A percentile compares a stretch with the other conserved stretches of the same genome.
Conservation (phyloP, 92 coral and sea anemone genomes). For the Zoanthus gigantus region DNA sequence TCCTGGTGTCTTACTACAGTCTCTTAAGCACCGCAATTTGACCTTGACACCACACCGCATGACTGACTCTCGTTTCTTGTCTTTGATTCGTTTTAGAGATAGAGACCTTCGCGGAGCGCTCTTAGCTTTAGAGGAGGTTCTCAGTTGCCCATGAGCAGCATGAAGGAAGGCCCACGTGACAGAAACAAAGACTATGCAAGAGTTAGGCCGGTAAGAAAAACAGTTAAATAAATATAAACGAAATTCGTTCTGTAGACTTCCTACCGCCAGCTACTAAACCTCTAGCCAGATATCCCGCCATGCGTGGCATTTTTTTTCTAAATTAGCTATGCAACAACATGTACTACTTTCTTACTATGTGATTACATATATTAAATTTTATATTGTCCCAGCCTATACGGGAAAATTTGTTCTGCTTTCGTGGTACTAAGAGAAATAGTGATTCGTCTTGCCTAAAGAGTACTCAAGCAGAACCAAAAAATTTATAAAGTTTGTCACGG, state of each 20-base stretch:
- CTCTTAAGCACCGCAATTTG: slow-evolving; percentile 13
- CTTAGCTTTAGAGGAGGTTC: background rate
- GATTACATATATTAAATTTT: too few relatives aligned
- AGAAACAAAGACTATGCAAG: slow-evolving; percentile 31
- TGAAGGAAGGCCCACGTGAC: slow-evolving; percentile 36
- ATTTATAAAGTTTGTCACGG: too few relatives aligned
- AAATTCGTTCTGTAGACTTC: background rate
- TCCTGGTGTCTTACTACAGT: slow-evolving; percentile 28
- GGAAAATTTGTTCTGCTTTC: too few relatives aligned
- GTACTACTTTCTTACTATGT: too few relatives aligned
- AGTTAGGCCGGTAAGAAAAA: background rate
- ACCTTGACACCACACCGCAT: slow-evolving; percentile 30
- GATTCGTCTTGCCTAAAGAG: too few relatives aligned
- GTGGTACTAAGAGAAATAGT: too few relatives aligned
- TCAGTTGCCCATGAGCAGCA: slow-evolving; percentile 35
- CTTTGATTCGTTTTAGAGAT: background rate
- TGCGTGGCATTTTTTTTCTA: background rate
- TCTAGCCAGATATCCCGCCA: background rate
- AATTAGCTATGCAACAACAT: too few relatives aligned
- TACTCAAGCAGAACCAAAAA: too few relatives aligned
- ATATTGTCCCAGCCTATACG: too few relatives aligned
- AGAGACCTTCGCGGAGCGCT: background rate
- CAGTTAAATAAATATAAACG: background rate
- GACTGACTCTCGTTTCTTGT: background rate
- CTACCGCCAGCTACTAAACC: background rate